Evolutionary conservation across 2,113 vertebrate genomes (phyloP), one percentile per base, ranked within the genome.

Genomic region (Poeciliopsis prolifica): DNA sequence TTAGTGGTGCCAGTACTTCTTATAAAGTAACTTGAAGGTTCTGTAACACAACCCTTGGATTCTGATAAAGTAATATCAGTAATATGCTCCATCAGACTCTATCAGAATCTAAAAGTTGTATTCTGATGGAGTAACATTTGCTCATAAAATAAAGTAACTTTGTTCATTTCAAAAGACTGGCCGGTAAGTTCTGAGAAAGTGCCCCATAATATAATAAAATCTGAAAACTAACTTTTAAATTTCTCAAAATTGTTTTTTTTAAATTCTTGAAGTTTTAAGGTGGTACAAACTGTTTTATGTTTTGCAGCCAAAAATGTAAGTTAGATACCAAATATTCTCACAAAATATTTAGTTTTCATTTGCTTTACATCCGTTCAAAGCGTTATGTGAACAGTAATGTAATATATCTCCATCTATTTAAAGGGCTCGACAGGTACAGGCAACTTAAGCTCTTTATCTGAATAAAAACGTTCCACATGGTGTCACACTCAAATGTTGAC

Each of bases 401-500:
- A 10, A n/a, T n/a, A 58, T 11, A n/a, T 58, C 3, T 58, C 2
- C 5, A 22, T 48, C 19, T 58, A 58, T n/a, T n/a, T 24, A 58
- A 63, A 22, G 12, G 15, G 6, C 30, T 63, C 33, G 12, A 37
- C 62, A 29, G 26, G 19, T 14, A 30, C 68, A 28, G 68, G 29
- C 30, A 14, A 70, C 12, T 6, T 9, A n/a, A 58, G 51, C 24
- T 58, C 1, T 1, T 5, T 19, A 48, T 17, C 17, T 19, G 44
- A 48, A 48, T 48, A 5, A 48, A 48, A 48, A 48, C 44, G 17
- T 48, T 5, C 17, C 44, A 48, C 44, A 48, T 48, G 14, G 44
- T 48, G 44, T 4, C 15, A 0, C n/a, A 13, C 31, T 9, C 19
- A 73, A 3, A 54, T 84, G 77, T 81, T 79, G 70, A 85, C 76